phyloP scores from a whole-genome alignment of 2,797 vertebrate species.

The Myotis vivesi region DNA sequence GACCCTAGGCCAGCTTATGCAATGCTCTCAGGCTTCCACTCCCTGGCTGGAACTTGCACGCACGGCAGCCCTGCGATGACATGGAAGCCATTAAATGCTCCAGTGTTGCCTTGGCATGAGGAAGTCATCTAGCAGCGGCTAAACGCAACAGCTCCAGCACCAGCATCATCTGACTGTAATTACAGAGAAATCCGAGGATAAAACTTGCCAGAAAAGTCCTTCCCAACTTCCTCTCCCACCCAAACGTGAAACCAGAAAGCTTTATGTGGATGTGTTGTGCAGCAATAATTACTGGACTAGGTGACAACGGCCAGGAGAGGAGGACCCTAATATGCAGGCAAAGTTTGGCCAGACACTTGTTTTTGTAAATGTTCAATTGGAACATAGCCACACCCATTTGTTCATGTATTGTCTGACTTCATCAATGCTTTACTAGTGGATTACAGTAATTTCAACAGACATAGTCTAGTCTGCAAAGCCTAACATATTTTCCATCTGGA shows the following conservation, averaged over 20 bases:
- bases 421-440: not conserved
- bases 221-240: not conserved
- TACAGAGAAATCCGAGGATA: not conserved
- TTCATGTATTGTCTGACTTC: not conserved
- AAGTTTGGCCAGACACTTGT: not conserved
- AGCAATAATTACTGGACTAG: not conserved
- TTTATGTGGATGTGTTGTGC: not conserved
- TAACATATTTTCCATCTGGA: not conserved
- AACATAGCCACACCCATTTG: not conserved
- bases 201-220: not conserved
- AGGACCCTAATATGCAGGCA: not conserved
- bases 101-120: accelerated
- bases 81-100: not conserved
- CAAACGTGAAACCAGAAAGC: not conserved
- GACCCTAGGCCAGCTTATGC: not conserved
- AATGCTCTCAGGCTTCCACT: not conserved
- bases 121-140: not conserved
- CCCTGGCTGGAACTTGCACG: accelerated
- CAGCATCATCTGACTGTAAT: not conserved
- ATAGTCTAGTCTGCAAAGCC: not conserved
- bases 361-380: not conserved
- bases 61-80: accelerated
- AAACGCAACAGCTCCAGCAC: no score
- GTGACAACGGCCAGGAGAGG: not conserved
- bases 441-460: not conserved